Evolutionary conservation across 2,113 vertebrate species (phyloP).

Genomic region (Burhinus bistriatus): DNA sequence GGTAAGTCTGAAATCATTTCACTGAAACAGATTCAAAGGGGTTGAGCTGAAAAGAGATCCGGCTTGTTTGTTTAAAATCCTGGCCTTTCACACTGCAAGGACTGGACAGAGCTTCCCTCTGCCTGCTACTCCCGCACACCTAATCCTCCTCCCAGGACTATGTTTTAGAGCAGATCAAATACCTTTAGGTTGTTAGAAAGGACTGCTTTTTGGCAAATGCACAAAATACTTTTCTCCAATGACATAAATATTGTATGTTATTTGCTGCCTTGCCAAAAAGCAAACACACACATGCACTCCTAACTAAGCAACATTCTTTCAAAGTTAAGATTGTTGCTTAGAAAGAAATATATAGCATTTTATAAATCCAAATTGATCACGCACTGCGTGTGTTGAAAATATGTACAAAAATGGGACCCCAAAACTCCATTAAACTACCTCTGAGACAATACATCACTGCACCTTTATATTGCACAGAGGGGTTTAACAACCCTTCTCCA

Average conservation of each 20-base stretch:
- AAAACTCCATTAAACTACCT: slow-evolving; percentile 54
- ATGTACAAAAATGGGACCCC: slow-evolving; percentile 22
- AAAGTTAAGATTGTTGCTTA: not conserved
- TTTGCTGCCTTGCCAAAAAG: slow-evolving; percentile 40
- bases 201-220: not conserved
- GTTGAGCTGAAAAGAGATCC: not conserved
- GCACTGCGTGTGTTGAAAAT: slow-evolving; percentile 12
- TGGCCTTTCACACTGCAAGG: not conserved
- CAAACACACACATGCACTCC: not conserved
- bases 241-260: not conserved
- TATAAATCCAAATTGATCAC: slow-evolving; percentile 45
- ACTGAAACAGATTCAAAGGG: not conserved
- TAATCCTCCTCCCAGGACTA: not conserved
- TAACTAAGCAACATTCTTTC: slow-evolving; percentile 11
- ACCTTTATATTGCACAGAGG: slow-evolving; percentile 37
- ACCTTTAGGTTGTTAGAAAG: not conserved
- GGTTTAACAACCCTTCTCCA: slow-evolving; percentile 43
- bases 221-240: slow-evolving; percentile 2
- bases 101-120: not conserved
- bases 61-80: not conserved
- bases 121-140: not conserved
- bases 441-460: slow-evolving; percentile 59
- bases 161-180: not conserved
- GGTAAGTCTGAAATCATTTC: not conserved
- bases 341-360: not conserved